Evolutionary conservation across 2,888 invertebrate genomes (phyloP).

Genomic region (Scaptomyza tumidula): DNA sequence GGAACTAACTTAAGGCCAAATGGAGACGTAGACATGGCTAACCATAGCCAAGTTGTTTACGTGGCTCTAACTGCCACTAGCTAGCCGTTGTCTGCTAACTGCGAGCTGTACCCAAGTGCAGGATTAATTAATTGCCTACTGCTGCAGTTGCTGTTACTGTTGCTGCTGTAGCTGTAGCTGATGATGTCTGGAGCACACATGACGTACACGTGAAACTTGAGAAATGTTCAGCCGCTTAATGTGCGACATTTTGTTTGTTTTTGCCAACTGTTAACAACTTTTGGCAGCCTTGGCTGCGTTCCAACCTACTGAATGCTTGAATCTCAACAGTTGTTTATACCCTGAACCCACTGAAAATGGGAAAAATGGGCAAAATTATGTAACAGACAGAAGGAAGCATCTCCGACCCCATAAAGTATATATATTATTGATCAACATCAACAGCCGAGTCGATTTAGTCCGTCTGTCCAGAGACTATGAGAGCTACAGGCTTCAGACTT

Average conservation of each 20-base stretch:
- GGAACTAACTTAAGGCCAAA: constrained; percentile 49
- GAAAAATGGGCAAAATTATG: no score
- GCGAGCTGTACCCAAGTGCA: constrained; percentile 59
- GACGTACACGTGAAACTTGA: constrained; percentile 80
- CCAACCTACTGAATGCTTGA: constrained; percentile 18
- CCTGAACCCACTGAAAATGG: no score
- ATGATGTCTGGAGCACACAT: constrained; percentile 57
- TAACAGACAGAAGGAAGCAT: no score
- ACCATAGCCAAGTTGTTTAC: constrained; percentile 35
- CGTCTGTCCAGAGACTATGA: no score
- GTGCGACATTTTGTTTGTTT: constrained; percentile 78
- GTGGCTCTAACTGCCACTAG: constrained; percentile 43
- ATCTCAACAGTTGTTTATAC: constrained; percentile 36
- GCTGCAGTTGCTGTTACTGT: constrained; percentile 14
- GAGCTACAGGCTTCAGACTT: no score
- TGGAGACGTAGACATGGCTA: constrained; percentile 51
- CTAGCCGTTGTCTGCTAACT: constrained; percentile 47
- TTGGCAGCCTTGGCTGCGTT: constrained; percentile 37
- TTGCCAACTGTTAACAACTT: constrained; percentile 52
- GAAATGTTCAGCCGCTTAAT: constrained; percentile 74
- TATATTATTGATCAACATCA: no score
- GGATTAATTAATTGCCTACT: constrained; percentile 74
- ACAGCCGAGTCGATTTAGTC: no score
- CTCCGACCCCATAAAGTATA: no score
- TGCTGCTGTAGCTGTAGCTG: constrained; percentile 27